A percentile compares a stretch with the other conserved stretches of the same genome.
These are phyloP conservation scores for Tetranychus truncatus DNA, from an alignment of 2,888 invertebrate genomes.

Conservation along the genomic window DNA sequence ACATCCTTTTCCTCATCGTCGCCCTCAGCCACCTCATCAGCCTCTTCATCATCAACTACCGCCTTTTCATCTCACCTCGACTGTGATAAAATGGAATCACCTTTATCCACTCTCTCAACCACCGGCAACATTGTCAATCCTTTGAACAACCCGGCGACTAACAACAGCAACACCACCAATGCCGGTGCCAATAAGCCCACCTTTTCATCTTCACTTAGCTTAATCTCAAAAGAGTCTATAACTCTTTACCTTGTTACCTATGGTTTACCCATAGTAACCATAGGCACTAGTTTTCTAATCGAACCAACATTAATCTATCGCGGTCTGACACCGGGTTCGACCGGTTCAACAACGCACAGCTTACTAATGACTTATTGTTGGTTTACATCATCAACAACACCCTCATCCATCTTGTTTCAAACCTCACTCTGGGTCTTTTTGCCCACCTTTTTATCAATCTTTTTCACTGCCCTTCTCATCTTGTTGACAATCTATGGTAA, in stretches of 20 bases:
- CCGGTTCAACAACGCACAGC: neutral
- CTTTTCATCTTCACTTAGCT: neutral
- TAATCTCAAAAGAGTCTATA: neutral
- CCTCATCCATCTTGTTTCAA: neutral
- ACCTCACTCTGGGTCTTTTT: conserved; percentile 6
- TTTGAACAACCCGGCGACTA: no score
- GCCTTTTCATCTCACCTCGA: neutral
- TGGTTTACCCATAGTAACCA: neutral
- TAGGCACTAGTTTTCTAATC: neutral
- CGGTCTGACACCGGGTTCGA: neutral
- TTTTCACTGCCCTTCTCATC: neutral
- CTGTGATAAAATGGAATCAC: conserved; percentile 8
- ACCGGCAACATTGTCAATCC: neutral
- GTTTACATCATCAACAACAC: neutral
- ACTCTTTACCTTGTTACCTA: conserved; percentile 3
- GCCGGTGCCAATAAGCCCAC: neutral
- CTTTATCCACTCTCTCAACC: neutral
- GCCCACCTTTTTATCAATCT: neutral
- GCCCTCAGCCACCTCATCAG: neutral
- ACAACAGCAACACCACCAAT: no score
- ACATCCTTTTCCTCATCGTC: neutral
- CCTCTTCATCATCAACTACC: neutral
- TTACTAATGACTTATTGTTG: neutral
- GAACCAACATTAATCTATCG: neutral
- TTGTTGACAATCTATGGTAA: neutral